Evolutionary conservation across 2,888 invertebrate species (phyloP).

Genomic region (Caradrina clavipalpis): DNA sequence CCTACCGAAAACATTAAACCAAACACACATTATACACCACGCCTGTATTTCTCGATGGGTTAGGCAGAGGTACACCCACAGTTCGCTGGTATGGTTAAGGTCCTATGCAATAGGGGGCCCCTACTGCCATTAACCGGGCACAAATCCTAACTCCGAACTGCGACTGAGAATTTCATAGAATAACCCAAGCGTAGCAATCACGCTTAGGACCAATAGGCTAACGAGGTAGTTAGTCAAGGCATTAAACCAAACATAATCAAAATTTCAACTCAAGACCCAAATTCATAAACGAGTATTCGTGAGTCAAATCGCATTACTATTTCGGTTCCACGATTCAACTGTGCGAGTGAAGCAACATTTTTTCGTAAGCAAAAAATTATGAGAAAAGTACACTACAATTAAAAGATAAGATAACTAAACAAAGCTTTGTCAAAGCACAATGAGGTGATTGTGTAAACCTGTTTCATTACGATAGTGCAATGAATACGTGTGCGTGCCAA

Average conservation of each 20-base stretch:
- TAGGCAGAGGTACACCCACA: too few relatives aligned
- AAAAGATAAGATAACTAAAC: conserved; percentile 57
- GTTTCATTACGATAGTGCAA: conserved; percentile 54
- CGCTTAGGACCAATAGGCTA: too few relatives aligned
- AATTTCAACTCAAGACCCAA: conserved; percentile 2
- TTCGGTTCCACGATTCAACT: conserved; percentile 35
- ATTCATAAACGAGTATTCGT: conserved; percentile 17
- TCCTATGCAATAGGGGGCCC: too few relatives aligned
- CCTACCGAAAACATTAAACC: neutral
- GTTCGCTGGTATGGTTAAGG: too few relatives aligned
- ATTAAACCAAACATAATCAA: neutral
- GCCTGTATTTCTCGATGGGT: too few relatives aligned
- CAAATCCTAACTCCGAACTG: too few relatives aligned
- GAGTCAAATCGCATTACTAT: conserved; percentile 17
- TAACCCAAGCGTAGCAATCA: too few relatives aligned
- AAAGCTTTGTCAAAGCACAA: conserved; percentile 61
- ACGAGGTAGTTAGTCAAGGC: too few relatives aligned
- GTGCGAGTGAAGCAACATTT: conserved; percentile 46
- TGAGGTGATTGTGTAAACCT: conserved; percentile 52
- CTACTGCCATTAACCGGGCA: too few relatives aligned
- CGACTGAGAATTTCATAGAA: too few relatives aligned
- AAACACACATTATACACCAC: too few relatives aligned
- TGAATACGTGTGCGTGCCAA: conserved; percentile 24
- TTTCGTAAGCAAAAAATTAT: conserved; percentile 56
- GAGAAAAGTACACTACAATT: conserved; percentile 57